Evolutionary conservation across 2,888 invertebrate species (phyloP).

Genomic region (Melolontha melolontha): DNA sequence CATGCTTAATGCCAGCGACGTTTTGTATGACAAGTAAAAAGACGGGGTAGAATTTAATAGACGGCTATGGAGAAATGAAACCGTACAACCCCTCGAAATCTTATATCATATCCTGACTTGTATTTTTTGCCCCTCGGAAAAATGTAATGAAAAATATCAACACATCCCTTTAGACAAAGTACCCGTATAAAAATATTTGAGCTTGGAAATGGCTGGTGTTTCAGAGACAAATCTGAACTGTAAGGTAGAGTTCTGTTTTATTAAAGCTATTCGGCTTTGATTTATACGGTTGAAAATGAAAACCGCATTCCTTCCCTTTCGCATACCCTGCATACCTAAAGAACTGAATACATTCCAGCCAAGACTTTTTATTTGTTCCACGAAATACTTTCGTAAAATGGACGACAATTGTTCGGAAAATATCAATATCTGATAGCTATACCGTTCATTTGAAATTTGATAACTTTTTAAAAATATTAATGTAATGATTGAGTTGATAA

Average conservation of each 20-base stretch:
- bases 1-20: conserved; percentile 26
- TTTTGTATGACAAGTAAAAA: conserved; percentile 43
- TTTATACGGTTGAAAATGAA: conserved; percentile 65
- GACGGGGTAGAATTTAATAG: conserved; percentile 49
- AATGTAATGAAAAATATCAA: conserved; percentile 57
- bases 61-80: conserved; percentile 50
- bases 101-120: conserved; percentile 54
- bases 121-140: conserved; percentile 50
- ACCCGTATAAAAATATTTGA: conserved; percentile 63
- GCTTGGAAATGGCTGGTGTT: conserved; percentile 61
- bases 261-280: conserved; percentile 64
- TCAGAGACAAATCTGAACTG: conserved; percentile 54
- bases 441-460: too few species aligned
- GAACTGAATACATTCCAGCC: conserved; percentile 53
- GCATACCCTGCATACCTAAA: conserved; percentile 64
- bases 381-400: conserved; percentile 28
- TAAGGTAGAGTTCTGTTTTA: conserved; percentile 60
- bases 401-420: too few species aligned
- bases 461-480: too few species aligned
- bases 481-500: too few species aligned
- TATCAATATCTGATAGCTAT: too few species aligned
- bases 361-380: conserved; percentile 33
- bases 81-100: conserved; percentile 50
- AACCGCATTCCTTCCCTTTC: conserved; percentile 60
- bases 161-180: conserved; percentile 63